These are phyloP conservation scores for Lanistes nyassanus DNA, from an alignment of 1,140 invertebrate species.

Conservation along the genomic window DNA sequence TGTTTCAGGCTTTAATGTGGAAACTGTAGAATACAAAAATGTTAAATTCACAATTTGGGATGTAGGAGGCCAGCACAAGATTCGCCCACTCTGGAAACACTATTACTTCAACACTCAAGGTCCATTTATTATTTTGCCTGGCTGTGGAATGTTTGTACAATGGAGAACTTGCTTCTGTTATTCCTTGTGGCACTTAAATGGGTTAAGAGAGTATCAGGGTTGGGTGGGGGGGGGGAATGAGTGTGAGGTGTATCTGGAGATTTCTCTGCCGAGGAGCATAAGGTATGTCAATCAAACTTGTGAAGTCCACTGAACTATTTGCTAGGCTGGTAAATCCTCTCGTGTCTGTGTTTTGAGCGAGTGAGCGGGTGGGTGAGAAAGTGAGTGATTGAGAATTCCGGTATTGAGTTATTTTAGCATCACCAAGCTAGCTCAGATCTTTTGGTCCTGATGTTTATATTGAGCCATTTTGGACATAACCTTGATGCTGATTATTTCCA, in stretches of 20 bases:
- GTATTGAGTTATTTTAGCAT: not conserved
- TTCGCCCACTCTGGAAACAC: conserved; percentile 90
- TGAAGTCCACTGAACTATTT: no score
- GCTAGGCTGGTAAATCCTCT: no score
- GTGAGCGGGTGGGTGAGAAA: no score
- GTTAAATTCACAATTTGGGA: conserved; percentile 64
- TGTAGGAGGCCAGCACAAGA: conserved; percentile 63
- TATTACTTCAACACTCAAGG: conserved; percentile 95
- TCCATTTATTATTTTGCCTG: conserved; percentile 25
- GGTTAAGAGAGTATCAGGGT: no score
- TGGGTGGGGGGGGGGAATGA: no score
- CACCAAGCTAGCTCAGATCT: no score
- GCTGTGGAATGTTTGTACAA: not conserved
- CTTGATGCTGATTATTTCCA: conserved; percentile 29
- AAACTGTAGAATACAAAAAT: conserved; percentile 64
- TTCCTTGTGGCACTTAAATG: not conserved
- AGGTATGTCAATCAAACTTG: no score
- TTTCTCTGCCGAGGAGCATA: no score
- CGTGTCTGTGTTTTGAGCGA: no score
- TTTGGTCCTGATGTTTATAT: not conserved
- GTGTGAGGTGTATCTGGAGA: no score
- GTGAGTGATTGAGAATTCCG: no score
- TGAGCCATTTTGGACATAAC: not conserved
- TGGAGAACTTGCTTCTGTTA: not conserved
- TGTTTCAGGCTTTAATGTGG: conserved; percentile 62